Evolutionary conservation across 1,140 invertebrate genomes (phyloP).

Genomic region (Drosophila guanche): DNA sequence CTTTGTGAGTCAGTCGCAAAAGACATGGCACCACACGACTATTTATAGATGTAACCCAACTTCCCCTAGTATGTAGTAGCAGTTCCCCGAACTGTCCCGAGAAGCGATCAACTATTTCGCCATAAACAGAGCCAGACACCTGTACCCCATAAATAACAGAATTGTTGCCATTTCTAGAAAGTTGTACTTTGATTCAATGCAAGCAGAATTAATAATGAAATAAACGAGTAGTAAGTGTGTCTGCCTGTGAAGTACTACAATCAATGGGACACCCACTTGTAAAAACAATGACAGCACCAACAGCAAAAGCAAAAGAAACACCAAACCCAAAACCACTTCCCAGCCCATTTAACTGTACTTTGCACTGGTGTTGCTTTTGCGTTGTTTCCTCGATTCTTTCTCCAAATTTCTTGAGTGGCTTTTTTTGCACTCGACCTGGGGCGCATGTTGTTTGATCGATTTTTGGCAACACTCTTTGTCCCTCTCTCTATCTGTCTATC

Average conservation of each 20-base stretch:
- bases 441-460: conserved; percentile 68
- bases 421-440: not conserved
- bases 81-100: conserved; percentile 38
- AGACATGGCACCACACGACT: conserved; percentile 32
- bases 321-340: conserved; percentile 28
- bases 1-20: conserved; percentile 53
- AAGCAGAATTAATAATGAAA: conserved; percentile 26
- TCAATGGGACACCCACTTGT: conserved; percentile 25
- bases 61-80: conserved; percentile 15
- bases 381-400: conserved; percentile 25
- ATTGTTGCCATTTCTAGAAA: conserved; percentile 23
- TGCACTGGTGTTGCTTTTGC: conserved; percentile 37
- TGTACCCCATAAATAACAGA: conserved; percentile 31
- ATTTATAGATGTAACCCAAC: conserved; percentile 18
- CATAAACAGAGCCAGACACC: conserved; percentile 34
- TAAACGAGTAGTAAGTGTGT: too few species aligned
- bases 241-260: conserved; percentile 4
- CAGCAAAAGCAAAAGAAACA: conserved; percentile 13
- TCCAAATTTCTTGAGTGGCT: conserved; percentile 15
- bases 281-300: conserved; percentile 35
- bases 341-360: conserved; percentile 56
- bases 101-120: conserved; percentile 39
- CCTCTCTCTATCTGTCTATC: not conserved
- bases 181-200: conserved; percentile 14
- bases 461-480: conserved; percentile 34